Conservation (phyloP, 2,797 vertebrate species). For the Dromococcyx pavoninus region DNA sequence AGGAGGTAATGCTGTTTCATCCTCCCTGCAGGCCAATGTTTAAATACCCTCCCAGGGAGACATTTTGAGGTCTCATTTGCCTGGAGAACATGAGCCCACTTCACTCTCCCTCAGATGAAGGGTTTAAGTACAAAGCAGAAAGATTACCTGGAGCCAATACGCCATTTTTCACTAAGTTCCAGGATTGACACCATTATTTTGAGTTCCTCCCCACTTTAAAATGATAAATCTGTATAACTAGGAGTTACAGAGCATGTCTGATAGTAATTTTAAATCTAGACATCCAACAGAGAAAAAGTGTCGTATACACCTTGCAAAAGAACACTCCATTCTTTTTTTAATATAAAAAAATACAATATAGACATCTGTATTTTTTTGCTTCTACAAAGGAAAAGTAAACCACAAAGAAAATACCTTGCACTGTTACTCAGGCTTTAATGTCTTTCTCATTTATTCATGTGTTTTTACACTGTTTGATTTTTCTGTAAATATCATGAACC, state of each 20-base stretch:
- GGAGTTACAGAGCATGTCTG: not conserved
- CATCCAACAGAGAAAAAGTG: not conserved
- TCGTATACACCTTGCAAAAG: not conserved
- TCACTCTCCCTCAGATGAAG: not conserved
- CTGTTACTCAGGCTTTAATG: not conserved
- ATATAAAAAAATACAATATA: not conserved
- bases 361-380: not conserved
- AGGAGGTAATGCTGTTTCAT: not conserved
- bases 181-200: not conserved
- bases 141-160: not conserved
- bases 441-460: not conserved
- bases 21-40: rapidly evolving
- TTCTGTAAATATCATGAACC: not conserved
- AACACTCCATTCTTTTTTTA: not conserved
- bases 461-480: not conserved
- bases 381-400: not conserved
- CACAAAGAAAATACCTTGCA: not conserved
- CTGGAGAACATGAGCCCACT: not conserved
- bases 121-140: not conserved
- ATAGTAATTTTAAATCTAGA: not conserved
- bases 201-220: not conserved
- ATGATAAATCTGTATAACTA: not conserved
- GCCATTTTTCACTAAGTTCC: not conserved
- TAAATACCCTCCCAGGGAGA: not conserved
- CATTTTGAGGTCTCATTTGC: not conserved